Conservation (phyloP, 2,113 vertebrate species). For the Agapornis roseicollis region DNA sequence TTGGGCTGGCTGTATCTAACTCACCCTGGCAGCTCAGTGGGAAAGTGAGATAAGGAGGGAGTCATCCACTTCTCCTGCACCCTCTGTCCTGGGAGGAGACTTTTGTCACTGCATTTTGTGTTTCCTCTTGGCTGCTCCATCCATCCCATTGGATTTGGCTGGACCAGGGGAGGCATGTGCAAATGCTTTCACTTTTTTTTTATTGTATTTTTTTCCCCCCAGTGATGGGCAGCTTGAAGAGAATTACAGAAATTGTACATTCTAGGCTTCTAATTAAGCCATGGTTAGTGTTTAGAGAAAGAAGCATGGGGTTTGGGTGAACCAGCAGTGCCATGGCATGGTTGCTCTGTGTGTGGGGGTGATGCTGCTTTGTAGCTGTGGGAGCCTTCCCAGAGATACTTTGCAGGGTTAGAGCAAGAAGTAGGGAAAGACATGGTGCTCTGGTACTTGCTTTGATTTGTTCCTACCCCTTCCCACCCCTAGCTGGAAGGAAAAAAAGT, state of each 20-base stretch:
- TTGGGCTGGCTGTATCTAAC: not conserved
- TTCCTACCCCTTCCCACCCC: not conserved
- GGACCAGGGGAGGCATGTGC: accelerated
- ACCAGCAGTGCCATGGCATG: not conserved
- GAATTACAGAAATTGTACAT: not conserved
- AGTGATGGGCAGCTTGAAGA: not conserved
- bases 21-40: not conserved
- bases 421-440: not conserved
- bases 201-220: not conserved
- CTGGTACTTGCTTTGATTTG: not conserved
- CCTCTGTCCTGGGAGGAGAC: not conserved
- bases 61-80: not conserved
- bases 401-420: not conserved
- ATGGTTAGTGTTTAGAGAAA: not conserved
- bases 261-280: not conserved
- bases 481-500: not conserved
- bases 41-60: not conserved
- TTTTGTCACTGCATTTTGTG: not conserved
- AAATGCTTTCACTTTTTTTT: not conserved
- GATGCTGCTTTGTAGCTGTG: not conserved
- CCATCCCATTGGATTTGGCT: not conserved
- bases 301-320: not conserved
- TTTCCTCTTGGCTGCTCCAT: not conserved
- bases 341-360: not conserved
- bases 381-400: not conserved